phyloP scores from a whole-genome alignment of 2,797 vertebrate species.

The Alfaro cultratus region DNA sequence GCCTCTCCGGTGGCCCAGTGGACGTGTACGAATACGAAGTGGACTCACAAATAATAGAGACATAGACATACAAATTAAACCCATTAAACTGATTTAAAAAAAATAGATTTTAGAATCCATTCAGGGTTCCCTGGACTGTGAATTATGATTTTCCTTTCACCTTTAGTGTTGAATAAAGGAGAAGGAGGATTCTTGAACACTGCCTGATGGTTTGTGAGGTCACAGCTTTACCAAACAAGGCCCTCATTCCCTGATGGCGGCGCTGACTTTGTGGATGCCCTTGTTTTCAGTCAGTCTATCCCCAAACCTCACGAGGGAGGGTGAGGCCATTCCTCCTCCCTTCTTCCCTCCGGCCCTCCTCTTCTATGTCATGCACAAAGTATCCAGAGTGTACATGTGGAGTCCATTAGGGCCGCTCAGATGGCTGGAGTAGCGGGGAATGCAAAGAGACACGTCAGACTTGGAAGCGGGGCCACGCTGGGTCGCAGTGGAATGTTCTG shows the following conservation, averaged over 20 bases:
- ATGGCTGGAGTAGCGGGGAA: slow-evolving; percentile 60
- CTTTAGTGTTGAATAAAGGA: background rate
- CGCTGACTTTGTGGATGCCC: slow-evolving; percentile 18
- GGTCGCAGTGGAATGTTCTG: slow-evolving; percentile 30
- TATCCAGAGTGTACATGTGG: slow-evolving; percentile 83
- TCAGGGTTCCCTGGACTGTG: too few species aligned
- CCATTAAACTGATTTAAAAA: too few species aligned
- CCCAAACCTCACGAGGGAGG: slow-evolving; percentile 15
- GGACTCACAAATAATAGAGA: too few species aligned
- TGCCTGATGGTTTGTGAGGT: background rate
- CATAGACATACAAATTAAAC: too few species aligned
- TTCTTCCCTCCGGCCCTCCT: slow-evolving; percentile 23
- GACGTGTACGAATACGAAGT: too few species aligned
- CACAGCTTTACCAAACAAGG: background rate
- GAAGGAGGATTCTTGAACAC: background rate
- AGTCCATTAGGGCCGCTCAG: slow-evolving; percentile 75
- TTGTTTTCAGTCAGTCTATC: slow-evolving; percentile 28
- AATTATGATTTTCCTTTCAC: too few species aligned
- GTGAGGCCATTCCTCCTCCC: background rate
- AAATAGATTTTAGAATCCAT: too few species aligned
- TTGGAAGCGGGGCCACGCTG: slow-evolving; percentile 28
- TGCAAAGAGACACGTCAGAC: slow-evolving; percentile 54
- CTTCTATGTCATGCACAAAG: slow-evolving; percentile 54
- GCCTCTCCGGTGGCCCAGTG: too few species aligned
- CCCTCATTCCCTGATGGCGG: slow-evolving; percentile 14